Evolutionary conservation across 1,140 invertebrate species (phyloP).

Genomic region (Drosophila novamexicana): DNA sequence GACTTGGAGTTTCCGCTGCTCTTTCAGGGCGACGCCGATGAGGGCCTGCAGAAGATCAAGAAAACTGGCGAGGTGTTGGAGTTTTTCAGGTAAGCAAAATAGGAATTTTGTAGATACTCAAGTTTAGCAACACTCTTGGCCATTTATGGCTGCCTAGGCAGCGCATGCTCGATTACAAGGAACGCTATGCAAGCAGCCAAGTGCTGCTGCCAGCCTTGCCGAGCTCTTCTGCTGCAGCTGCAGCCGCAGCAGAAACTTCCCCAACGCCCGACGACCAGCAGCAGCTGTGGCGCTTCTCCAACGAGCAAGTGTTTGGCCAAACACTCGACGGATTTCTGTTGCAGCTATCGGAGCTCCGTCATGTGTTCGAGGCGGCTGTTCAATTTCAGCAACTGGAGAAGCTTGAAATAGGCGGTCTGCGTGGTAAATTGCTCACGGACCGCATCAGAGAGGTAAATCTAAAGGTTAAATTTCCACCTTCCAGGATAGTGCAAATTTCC

Average conservation of each 20-base stretch:
- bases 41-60: constrained; percentile 74
- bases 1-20: constrained; percentile 86
- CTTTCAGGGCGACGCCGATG: constrained; percentile 88
- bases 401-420: constrained; percentile 91
- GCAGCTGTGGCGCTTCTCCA: constrained; percentile 89
- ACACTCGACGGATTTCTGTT: constrained; percentile 87
- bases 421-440: constrained; percentile 87
- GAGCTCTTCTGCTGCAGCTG: not conserved
- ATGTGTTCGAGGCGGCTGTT: constrained; percentile 89
- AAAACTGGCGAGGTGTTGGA: constrained; percentile 71
- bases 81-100: constrained; percentile 66
- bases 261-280: constrained; percentile 56
- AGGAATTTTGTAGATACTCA: no score
- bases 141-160: constrained; percentile 27
- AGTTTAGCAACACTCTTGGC: not conserved
- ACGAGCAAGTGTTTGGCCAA: constrained; percentile 88
- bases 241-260: constrained; percentile 9
- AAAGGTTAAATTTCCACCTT: no score
- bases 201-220: constrained; percentile 77
- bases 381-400: constrained; percentile 93
- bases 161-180: constrained; percentile 68
- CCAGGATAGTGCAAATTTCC: not conserved
- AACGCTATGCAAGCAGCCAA: constrained; percentile 85
- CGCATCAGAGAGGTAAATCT: constrained; percentile 86
- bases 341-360: constrained; percentile 86